These are phyloP conservation scores for Daphoenositta chrysoptera DNA, from an alignment of 2,113 vertebrate genomes.

Conservation along the genomic window DNA sequence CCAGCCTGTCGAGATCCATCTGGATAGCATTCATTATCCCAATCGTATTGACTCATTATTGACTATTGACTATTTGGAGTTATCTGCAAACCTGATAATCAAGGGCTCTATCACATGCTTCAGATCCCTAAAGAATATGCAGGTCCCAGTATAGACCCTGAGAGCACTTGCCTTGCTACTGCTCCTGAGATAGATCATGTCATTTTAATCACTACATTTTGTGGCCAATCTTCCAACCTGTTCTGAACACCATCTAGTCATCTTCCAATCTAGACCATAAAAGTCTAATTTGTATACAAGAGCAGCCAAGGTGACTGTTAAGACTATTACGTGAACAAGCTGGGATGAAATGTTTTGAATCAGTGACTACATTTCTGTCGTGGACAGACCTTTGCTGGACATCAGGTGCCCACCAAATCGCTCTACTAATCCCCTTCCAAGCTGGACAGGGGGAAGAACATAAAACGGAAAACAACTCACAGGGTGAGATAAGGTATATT, in stretches of 20 bases:
- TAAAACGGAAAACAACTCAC: background rate
- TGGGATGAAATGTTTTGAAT: background rate
- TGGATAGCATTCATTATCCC: background rate
- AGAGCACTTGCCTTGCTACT: background rate
- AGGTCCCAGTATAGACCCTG: background rate
- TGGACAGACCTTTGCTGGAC: background rate
- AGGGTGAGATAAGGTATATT: background rate
- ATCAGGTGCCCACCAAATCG: accelerated
- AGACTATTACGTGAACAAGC: background rate
- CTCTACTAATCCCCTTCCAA: background rate
- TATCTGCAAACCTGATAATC: background rate
- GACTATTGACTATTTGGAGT: background rate
- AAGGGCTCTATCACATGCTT: background rate
- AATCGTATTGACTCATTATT: background rate
- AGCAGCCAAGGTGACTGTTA: background rate
- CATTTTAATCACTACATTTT: background rate
- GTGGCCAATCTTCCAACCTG: accelerated
- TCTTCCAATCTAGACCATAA: background rate
- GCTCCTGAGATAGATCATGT: accelerated
- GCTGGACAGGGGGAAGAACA: background rate
- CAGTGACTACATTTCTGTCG: background rate
- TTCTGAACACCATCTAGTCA: background rate
- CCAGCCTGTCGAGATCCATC: background rate
- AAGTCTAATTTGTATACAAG: background rate
- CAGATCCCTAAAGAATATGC: background rate